These are phyloP conservation scores for Protaetia brevitarsis DNA, from an alignment of 1,140 invertebrate genomes.

Conservation along the genomic window DNA sequence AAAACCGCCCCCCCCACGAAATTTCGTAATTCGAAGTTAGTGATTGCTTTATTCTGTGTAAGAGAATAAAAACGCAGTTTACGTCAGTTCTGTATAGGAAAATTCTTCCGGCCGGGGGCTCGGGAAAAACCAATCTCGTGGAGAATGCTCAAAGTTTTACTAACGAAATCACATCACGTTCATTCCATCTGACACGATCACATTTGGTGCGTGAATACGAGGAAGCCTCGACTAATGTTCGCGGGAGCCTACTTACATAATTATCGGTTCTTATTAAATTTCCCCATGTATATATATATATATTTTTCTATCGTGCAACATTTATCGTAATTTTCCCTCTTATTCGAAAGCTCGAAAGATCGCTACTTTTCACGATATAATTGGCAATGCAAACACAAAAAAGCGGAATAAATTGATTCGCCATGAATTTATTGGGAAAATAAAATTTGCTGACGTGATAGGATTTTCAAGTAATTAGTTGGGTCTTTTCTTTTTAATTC, in stretches of 20 bases:
- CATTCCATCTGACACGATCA: constrained; percentile 4
- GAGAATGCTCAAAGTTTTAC: constrained; percentile 6
- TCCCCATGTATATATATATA: too few relatives aligned
- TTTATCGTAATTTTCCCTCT: too few relatives aligned
- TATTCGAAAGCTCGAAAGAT: too few relatives aligned
- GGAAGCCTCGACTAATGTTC: neutral
- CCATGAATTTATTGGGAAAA: too few relatives aligned
- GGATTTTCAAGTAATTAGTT: too few relatives aligned
- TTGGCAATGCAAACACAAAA: too few relatives aligned
- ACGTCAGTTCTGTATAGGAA: neutral
- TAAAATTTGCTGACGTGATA: too few relatives aligned
- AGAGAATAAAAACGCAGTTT: constrained; percentile 14
- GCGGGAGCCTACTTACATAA: constrained; percentile 2
- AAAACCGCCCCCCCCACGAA: neutral
- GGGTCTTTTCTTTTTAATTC: too few relatives aligned
- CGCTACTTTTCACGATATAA: too few relatives aligned
- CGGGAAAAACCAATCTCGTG: neutral
- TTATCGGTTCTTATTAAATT: too few relatives aligned
- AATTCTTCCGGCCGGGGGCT: neutral
- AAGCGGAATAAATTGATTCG: too few relatives aligned
- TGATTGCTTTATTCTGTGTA: neutral
- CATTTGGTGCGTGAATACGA: constrained; percentile 2
- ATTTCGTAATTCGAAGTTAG: neutral
- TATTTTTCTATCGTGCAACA: too few relatives aligned
- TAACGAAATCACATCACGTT: constrained; percentile 13